These are phyloP conservation scores for Scolopax bukidnonensis DNA, from an alignment of 2,797 vertebrate species.

Conservation along the genomic window DNA sequence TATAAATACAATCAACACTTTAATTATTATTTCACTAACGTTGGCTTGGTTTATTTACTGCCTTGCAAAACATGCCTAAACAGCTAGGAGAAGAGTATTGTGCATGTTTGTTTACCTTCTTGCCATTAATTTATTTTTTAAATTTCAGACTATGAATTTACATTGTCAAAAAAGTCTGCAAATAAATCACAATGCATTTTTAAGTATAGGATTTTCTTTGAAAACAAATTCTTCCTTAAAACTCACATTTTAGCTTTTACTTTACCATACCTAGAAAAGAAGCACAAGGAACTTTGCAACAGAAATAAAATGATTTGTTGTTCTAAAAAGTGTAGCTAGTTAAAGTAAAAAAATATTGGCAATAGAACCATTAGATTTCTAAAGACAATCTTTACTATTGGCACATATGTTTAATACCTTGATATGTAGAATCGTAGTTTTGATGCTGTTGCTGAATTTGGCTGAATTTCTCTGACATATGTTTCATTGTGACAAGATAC, in stretches of 20 bases:
- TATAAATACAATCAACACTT: background rate
- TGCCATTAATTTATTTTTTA: background rate
- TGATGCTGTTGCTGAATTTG: constrained; percentile 63
- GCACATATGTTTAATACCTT: constrained; percentile 59
- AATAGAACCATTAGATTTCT: constrained; percentile 25
- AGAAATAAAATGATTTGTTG: constrained; percentile 35
- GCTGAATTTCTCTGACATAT: background rate
- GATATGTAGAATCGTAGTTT: constrained; percentile 24
- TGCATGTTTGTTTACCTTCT: background rate
- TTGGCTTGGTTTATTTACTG: background rate
- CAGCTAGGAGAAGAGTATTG: background rate
- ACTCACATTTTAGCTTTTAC: background rate
- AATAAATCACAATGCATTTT: background rate
- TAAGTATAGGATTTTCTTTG: background rate
- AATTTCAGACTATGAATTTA: background rate
- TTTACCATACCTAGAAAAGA: background rate
- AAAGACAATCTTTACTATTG: constrained; percentile 36
- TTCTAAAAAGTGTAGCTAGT: background rate
- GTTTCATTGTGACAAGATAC: constrained; percentile 44
- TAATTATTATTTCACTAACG: background rate
- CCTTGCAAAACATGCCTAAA: background rate
- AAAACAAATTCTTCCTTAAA: background rate
- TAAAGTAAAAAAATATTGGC: background rate
- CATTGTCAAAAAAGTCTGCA: background rate
- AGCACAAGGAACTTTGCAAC: background rate